These are phyloP conservation scores for Trachelus stipa DNA, from an alignment of 2,888 invertebrate genomes.

Conservation along the genomic window DNA sequence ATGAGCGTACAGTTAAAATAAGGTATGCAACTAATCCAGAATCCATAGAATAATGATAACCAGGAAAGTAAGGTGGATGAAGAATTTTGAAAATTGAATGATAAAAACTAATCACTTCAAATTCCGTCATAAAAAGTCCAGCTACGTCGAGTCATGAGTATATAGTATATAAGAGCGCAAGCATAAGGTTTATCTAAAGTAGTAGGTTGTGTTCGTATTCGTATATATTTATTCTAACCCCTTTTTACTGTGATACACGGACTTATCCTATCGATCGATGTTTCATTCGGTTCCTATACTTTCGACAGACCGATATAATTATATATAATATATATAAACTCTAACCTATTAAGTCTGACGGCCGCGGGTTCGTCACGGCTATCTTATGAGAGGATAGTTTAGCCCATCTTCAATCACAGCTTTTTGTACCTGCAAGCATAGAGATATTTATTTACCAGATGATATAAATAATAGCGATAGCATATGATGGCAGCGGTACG, in stretches of 20 bases:
- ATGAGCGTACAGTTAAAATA: neutral
- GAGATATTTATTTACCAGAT: constrained; percentile 56
- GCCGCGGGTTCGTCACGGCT: neutral
- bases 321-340: neutral
- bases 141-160: neutral
- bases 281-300: neutral
- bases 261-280: constrained; percentile 7
- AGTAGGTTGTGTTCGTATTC: constrained; percentile 9
- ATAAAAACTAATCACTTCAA: neutral
- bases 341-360: neutral
- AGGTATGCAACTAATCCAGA: neutral
- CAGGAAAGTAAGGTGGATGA: neutral
- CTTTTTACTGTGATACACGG: constrained; percentile 24
- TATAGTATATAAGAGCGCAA: neutral
- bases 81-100: neutral
- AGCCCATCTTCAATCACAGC: constrained; percentile 19
- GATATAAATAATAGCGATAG: constrained; percentile 26
- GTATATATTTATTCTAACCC: constrained; percentile 14
- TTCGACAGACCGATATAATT: neutral
- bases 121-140: neutral
- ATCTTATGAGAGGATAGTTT: neutral
- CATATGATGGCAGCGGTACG: neutral
- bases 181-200: constrained; percentile 3
- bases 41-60: neutral
- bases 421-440: constrained; percentile 57